Evolutionary conservation across 1,140 invertebrate species (phyloP), one percentile per base, ranked within the genome.

Genomic region (Zophobas morio): DNA sequence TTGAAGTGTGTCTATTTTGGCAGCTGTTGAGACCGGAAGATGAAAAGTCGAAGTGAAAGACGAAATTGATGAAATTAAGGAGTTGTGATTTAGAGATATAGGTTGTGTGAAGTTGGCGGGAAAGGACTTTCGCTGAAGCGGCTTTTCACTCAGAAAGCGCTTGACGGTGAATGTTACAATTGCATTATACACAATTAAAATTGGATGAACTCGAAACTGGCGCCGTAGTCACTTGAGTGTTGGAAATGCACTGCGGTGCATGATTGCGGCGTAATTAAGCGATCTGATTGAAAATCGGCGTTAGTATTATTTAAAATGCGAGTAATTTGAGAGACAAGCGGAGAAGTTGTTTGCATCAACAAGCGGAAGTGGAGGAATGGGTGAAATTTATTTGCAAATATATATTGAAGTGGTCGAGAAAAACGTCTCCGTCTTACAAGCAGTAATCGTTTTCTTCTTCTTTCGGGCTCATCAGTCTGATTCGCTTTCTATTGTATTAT

Each of bases 401-500:
- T 66, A 66, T 66, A 46, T 66, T 66, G 60, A 66, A 66, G 60
- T 66, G 39, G 60, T 66, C 20, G 60, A 32, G 39, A 40, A 47
- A 66, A 66, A 66, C 60, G 60, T 66, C 60, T 60, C 39, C 39
- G 37, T 66, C 39, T 66, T 40, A 42, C 20, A 66, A 42, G n/a
- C 39, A 66, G 49, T 66, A 66, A 66, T 42, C 60, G 60, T 66
- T 66, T 63, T 63, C 57, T 34, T 63, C 57, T 63, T 63, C 57
- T 63, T 39, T 66, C 60, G 39, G 60, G 6, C 60, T 66, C 60
- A 66, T 66, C 60, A 66, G 37, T 20, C 60, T 66, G 60, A 66
- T 66, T 66, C 39, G 60, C 60, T 66, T 66, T 66, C 60, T 66
- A 66, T 66, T 66, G 60, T 66, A 42, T 47, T 40, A 42, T 66